These are phyloP conservation scores for Pachypeltis micranthus DNA, from an alignment of 1,140 invertebrate species.

Conservation along the genomic window DNA sequence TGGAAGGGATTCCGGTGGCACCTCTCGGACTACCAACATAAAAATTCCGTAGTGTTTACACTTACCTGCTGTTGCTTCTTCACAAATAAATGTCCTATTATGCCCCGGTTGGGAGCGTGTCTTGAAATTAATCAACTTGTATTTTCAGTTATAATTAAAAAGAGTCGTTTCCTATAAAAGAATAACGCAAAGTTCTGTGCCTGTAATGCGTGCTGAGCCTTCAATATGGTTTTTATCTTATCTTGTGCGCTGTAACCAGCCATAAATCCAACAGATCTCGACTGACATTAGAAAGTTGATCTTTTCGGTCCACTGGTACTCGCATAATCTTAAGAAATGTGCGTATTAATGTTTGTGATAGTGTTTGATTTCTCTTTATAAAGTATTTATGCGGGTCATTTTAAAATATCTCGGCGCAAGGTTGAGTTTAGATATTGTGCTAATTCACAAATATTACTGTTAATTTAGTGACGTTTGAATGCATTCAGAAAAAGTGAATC, in stretches of 20 bases:
- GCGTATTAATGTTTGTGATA: background rate
- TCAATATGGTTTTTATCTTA: slow-evolving; percentile 4
- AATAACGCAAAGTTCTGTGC: background rate
- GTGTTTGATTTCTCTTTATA: background rate
- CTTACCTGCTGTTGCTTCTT: background rate
- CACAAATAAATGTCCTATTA: background rate
- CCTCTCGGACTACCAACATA: background rate
- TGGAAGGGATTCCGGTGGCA: too few species aligned
- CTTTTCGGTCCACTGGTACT: background rate
- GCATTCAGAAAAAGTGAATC: background rate
- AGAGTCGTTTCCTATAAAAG: background rate
- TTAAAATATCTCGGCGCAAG: too few species aligned
- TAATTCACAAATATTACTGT: too few species aligned
- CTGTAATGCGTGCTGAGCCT: background rate
- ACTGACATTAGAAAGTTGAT: slow-evolving; percentile 7
- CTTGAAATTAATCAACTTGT: background rate
- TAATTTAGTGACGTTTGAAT: background rate
- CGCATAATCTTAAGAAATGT: background rate
- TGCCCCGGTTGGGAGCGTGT: background rate
- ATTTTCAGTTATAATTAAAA: background rate
- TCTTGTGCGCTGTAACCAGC: background rate
- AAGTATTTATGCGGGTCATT: background rate
- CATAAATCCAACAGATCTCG: background rate
- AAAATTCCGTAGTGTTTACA: background rate
- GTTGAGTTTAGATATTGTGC: too few species aligned